Base-by-base conservation (phyloP, 2,888 invertebrate genomes). In the Octodonta nipae region DNA sequence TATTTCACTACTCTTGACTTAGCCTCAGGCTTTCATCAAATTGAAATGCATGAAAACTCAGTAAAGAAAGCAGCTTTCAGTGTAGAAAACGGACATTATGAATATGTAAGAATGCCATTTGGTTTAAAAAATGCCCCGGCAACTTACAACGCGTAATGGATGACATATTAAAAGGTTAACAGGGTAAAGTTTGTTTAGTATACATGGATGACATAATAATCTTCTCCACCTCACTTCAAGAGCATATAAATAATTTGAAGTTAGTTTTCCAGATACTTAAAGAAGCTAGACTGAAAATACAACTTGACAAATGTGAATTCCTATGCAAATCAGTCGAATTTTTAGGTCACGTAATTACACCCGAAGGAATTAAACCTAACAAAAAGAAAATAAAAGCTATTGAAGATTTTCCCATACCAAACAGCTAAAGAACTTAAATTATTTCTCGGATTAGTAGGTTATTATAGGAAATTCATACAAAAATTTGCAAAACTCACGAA, bases 281-380 rank as follows among this genome's bases (percentile, higher is more conserved):
- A 28, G 34, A 17, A 26, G 27, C 26, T 25, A 33, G 25, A 27
- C 35, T 13, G 37, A 56, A 56, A 38, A 51, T 51, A 25, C 51
- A 57, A 41, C 55, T 56, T 16, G n/a, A n/a, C n/a, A n/a, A n/a
- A n/a, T n/a, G n/a, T n/a, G n/a, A n/a, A n/a, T n/a, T n/a, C n/a
- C n/a, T 54, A 3, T 33, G 45, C 6, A 38, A 40, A 13, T 52
- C 56, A 48, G 52, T 60, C 5, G 48, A 48, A 1, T 61, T 52
- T 32, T 32, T 61, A 14, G 59, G 60, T 2, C 56, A 46, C 55
- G 12, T 41, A 2, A 53, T 61, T 2, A 48, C 53, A 1, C 44
- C 34, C 10, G 49, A 59, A 32, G 55, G 54, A 13, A 46, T 57
- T 0, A 54, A 50, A 34, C 60, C 61, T 2, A 54, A 58, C 33